phyloP scores from a whole-genome alignment of 2,797 vertebrate species.

The Acridotheres tristis region DNA sequence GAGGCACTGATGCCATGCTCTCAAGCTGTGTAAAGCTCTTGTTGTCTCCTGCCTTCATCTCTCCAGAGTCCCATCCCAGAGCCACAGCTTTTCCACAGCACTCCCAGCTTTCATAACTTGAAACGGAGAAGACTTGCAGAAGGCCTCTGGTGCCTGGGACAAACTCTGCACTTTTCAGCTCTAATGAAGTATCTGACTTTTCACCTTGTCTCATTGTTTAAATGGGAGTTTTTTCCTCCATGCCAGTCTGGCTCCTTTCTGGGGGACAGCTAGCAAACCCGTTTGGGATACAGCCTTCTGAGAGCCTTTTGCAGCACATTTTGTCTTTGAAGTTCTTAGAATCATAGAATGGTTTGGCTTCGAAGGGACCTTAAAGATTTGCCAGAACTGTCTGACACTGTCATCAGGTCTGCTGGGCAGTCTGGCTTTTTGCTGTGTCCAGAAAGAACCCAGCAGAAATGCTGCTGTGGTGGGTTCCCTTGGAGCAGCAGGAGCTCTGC shows the following conservation, averaged over 20 bases:
- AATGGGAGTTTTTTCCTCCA: not conserved
- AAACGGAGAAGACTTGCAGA: not conserved
- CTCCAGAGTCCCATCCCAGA: not conserved
- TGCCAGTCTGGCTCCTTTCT: not conserved
- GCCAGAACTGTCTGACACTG: not conserved
- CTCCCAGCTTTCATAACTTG: not conserved
- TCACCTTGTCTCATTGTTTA: not conserved
- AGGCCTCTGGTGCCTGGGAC: not conserved
- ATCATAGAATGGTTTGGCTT: not conserved
- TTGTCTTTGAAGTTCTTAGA: not conserved
- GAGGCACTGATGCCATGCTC: not conserved
- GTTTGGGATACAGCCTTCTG: not conserved
- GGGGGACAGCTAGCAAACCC: not conserved
- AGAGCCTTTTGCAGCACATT: not conserved
- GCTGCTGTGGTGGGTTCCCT: not conserved
- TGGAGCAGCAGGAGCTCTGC: not conserved
- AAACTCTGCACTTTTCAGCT: not conserved
- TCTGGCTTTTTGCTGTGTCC: not conserved
- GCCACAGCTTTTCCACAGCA: not conserved
- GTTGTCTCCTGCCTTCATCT: not conserved
- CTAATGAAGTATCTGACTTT: not conserved
- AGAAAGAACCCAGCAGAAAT: not conserved
- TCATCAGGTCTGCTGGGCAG: not conserved
- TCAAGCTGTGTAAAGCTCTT: not conserved
- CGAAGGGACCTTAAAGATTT: not conserved